Evolutionary conservation across 2,113 vertebrate genomes (phyloP).

Genomic region (Pseudorhombus dupliciocellatus): DNA sequence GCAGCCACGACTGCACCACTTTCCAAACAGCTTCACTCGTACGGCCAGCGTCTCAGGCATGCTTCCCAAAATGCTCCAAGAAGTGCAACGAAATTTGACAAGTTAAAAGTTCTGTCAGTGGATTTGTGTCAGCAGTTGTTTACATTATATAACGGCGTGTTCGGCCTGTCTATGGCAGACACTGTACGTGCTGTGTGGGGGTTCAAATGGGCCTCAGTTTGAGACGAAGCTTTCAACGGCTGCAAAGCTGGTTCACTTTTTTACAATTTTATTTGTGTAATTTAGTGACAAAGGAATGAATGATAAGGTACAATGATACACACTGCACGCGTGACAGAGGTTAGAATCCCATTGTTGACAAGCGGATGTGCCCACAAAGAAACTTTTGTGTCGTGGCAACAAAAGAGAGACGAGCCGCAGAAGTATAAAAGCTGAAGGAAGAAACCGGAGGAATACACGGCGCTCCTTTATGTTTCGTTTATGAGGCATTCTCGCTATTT

Average conservation of each 20-base stretch:
- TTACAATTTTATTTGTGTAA: neutral
- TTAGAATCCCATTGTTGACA: constrained; percentile 16
- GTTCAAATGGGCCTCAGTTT: neutral
- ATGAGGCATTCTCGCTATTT: constrained; percentile 63
- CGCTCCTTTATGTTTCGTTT: constrained; percentile 37
- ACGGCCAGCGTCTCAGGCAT: no score
- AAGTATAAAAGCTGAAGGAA: neutral
- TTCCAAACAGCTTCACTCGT: no score
- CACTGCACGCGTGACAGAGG: neutral
- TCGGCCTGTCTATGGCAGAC: neutral
- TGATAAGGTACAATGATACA: neutral
- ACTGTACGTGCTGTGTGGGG: neutral
- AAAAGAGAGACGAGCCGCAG: constrained; percentile 17
- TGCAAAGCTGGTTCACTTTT: no score
- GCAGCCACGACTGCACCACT: no score
- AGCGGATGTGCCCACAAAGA: constrained; percentile 16
- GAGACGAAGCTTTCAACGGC: neutral
- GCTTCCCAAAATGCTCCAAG: no score
- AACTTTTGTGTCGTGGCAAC: constrained; percentile 27
- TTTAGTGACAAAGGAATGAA: neutral
- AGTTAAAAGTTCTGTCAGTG: no score
- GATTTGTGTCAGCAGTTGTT: no score
- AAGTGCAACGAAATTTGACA: no score
- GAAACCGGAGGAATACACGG: constrained; percentile 9
- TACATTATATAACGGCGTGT: neutral